phyloP scores from a whole-genome alignment of 2,888 invertebrate species.

The Drosophila anomelani region DNA sequence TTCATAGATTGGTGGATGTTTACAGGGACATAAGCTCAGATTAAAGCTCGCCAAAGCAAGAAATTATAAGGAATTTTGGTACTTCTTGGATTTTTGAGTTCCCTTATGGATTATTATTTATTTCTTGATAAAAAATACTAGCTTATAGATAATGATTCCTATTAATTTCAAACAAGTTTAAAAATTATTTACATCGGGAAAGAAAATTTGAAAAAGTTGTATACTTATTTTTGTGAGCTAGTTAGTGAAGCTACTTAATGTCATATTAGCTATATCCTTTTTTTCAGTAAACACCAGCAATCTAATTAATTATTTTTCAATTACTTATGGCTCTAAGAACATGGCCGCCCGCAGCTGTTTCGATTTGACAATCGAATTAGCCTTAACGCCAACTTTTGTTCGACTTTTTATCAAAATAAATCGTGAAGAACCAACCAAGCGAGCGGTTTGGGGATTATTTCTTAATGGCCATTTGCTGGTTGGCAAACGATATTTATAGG shows the following conservation, averaged over 20 bases:
- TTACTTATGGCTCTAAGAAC: neutral
- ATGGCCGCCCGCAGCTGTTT: slow-evolving; percentile 11
- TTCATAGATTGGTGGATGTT: slow-evolving; percentile 1
- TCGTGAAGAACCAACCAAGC: slow-evolving; percentile 63
- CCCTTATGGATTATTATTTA: neutral
- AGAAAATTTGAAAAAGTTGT: neutral
- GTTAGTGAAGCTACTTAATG: neutral
- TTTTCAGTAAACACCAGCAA: neutral
- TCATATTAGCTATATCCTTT: too few species aligned
- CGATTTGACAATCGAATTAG: slow-evolving; percentile 43
- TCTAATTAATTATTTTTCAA: slow-evolving; percentile 5
- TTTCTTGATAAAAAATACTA: neutral
- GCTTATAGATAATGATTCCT: neutral
- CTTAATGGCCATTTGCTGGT: slow-evolving; percentile 49
- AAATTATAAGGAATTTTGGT: neutral
- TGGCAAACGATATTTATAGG: slow-evolving; percentile 60
- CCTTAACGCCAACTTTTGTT: slow-evolving; percentile 77
- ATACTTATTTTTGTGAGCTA: neutral
- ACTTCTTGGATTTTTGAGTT: neutral
- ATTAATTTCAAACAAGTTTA: neutral
- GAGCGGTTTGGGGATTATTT: slow-evolving; percentile 44
- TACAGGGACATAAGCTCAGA: neutral
- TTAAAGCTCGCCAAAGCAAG: neutral
- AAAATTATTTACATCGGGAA: neutral
- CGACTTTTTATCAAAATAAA: slow-evolving; percentile 78